Base-by-base conservation (phyloP, 1,140 invertebrate species). In the Solenopsis fugax region DNA sequence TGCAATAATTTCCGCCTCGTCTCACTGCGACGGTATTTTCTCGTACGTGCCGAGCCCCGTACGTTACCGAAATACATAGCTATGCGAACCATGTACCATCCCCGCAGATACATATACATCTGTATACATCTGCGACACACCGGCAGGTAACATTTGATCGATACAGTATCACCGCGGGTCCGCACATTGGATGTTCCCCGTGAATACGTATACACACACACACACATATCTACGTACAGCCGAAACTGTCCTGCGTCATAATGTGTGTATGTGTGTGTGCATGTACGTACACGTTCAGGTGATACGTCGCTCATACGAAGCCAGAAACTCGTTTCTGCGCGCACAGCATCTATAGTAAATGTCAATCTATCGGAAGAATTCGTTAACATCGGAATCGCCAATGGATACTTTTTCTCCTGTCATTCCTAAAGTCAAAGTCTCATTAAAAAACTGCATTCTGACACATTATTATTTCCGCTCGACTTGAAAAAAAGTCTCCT, bases 131-230 rank as follows among this genome's bases (percentile, higher is more conserved):
- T 41, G 67, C 29, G 80, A 65, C 73, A 62, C 72, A 90, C 75
- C 67, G 65, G 13, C 77, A 80, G 73, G 64, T 58, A 89, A 65
- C 85, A 67, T 86, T 80, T 80, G 90, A 89, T 91, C 89, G 90
- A 91, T 91, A 90, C 73, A 50, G 62, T 65, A 72, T 50, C 75
- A 84, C 86, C 71, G 29, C 29, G 29, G 52, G 54, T 81, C 37
- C 65, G 62, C 60, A 84, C 69, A 29, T 21, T 37, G 80, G 29
- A 64, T 52, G 16, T 84, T 50, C 45, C 12, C n/a, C 60, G 60
- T 48, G 52, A 73, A 67, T 41, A 72, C 82, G 84, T 64, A 56
- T 4, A 13, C n/a, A 56, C 37, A 75, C 37, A 21, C n/a, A 34
- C 41, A 60, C 69, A 50, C 72, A 29, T 29, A 29, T 2, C 60